Base-by-base conservation (phyloP, 2,888 invertebrate genomes). In the Neoitamus cyanurus region DNA sequence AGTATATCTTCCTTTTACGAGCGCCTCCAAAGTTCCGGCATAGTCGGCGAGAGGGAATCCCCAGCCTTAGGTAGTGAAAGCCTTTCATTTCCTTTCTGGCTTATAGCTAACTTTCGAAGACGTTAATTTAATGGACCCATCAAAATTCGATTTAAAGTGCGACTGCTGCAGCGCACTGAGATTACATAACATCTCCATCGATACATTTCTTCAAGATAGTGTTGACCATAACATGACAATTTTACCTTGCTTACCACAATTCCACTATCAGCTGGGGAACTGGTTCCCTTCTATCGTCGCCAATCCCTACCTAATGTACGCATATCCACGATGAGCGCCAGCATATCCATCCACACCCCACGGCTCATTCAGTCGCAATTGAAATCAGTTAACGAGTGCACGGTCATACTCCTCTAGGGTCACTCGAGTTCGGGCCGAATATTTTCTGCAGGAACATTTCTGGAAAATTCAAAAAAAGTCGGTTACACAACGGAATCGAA, bases 401-500 rank as follows among this genome's bases (percentile, higher is more conserved):
- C 73, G 37, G 15, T 73, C 31, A 9, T 30, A 70, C 1, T 28
- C 70, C 30, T 28, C 20, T 15, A 11, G 3, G 6, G 31, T 36
- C n/a, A 31, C 36, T 73, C 73, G 34, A n/a, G 15, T 48, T 15
- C 73, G 73, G 20, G 15, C 30, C 3, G 3, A 20, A 15, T 68
- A 34, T 7, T 7, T 5, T 58, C 58, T 2, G 58, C 34, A 36
- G 11, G 15, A 34, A 36, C 28, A 75, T 25, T 42, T 75, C 42
- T 42, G 42, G 42, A 75, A 75, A 42, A 75, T 75, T 75, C 42
- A 42, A 42, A 75, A 73, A 30, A 75, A 75, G 28, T 46, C 75
- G 75, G 75, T 75, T 75, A 75, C 75, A 42, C 75, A 75, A 75
- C 75, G 75, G 75, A 75, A 42, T 75, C 75, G 7, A 20, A 75